Evolutionary conservation across 2,888 invertebrate genomes (phyloP).

Genomic region (Ophioninae sp.): DNA sequence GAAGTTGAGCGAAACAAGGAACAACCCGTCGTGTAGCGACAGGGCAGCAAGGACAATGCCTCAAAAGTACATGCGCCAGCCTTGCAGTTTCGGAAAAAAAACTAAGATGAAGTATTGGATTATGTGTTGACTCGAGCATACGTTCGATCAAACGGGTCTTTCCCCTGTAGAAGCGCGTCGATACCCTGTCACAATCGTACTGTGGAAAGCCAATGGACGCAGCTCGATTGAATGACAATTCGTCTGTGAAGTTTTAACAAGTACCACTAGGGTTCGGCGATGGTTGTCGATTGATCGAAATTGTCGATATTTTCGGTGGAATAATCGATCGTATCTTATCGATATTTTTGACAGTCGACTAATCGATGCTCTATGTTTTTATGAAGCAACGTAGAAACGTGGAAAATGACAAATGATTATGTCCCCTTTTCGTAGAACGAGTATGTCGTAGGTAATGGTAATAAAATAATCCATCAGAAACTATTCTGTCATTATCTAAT

Average conservation of each 20-base stretch:
- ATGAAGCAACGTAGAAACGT: too few relatives aligned
- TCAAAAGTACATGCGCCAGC: conserved; percentile 16
- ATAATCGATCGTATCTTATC: too few relatives aligned
- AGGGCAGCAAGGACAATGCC: conserved; percentile 58
- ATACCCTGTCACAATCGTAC: conserved; percentile 51
- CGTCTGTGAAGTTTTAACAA: not conserved
- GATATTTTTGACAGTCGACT: too few relatives aligned
- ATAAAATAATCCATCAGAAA: too few relatives aligned
- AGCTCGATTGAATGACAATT: not conserved
- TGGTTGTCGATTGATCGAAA: not conserved
- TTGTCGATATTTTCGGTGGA: too few relatives aligned
- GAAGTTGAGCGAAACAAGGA: conserved; percentile 56
- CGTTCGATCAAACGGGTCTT: conserved; percentile 18
- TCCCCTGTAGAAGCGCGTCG: not conserved
- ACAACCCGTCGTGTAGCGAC: conserved; percentile 26
- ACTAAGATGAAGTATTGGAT: conserved; percentile 42
- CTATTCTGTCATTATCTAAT: too few relatives aligned
- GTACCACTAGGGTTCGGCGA: not conserved
- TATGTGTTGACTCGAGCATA: not conserved
- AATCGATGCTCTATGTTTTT: too few relatives aligned
- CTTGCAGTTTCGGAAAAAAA: conserved; percentile 47
- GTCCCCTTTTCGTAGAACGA: too few relatives aligned
- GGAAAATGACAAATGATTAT: too few relatives aligned
- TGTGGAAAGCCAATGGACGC: conserved; percentile 46
- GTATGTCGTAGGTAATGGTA: too few relatives aligned